These are phyloP conservation scores for Carcharodon carcharias DNA, from an alignment of 2,797 vertebrate species.

Conservation along the genomic window DNA sequence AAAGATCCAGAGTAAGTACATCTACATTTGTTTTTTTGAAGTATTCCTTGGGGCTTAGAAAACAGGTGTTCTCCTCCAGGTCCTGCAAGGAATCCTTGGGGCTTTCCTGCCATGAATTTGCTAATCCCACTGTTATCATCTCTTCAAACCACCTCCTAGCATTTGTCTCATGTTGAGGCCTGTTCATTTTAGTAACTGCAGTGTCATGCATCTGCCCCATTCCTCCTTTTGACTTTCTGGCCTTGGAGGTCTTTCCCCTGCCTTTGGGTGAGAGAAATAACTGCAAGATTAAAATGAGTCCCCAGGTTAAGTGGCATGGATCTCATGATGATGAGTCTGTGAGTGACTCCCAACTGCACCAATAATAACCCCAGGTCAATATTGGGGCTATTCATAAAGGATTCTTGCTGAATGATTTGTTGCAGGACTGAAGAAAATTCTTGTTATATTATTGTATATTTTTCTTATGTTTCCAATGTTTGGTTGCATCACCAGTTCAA, in stretches of 20 bases:
- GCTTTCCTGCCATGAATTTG: background rate
- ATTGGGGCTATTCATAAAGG: background rate
- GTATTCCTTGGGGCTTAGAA: background rate
- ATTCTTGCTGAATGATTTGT: background rate
- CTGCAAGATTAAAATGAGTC: background rate
- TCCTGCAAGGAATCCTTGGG: background rate
- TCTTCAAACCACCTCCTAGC: background rate
- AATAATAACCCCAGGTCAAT: background rate
- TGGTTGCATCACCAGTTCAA: background rate
- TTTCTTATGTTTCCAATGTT: background rate
- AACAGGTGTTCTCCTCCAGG: background rate
- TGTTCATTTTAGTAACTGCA: background rate
- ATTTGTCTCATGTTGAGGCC: background rate
- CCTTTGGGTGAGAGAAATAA: background rate
- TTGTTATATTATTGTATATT: background rate
- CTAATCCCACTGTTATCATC: too few relatives aligned
- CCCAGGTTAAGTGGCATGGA: background rate
- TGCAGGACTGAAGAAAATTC: background rate
- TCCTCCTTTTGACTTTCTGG: background rate
- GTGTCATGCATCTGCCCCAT: background rate
- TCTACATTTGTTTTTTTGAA: background rate
- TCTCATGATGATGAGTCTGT: background rate
- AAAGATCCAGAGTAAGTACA: background rate
- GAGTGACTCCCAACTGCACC: background rate
- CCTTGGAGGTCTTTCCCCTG: background rate